Conservation (phyloP, 2,113 vertebrate species). For the Saccopteryx bilineata region DNA sequence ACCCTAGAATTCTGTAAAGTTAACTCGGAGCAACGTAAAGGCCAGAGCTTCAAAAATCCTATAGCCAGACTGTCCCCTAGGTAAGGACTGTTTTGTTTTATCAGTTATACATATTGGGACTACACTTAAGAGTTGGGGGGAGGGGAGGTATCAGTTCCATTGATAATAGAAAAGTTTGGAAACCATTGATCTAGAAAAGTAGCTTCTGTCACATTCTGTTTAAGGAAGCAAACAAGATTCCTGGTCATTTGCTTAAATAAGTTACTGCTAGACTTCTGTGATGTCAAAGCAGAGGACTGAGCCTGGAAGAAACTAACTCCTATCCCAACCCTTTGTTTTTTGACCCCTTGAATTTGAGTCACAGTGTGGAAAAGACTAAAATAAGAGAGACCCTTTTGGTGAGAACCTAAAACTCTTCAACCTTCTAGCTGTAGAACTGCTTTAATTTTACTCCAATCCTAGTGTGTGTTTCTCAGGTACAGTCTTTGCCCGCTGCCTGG, state of each 20-base stretch:
- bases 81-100: neutral
- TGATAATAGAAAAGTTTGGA: slow-evolving; percentile 42
- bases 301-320: slow-evolving; percentile 7
- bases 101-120: neutral
- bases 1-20: neutral
- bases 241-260: slow-evolving; percentile 23
- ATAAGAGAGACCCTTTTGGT: neutral
- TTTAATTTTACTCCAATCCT: slow-evolving; percentile 11
- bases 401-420: neutral
- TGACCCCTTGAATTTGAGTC: neutral
- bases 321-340: neutral
- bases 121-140: neutral
- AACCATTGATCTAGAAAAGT: slow-evolving; percentile 12
- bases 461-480: slow-evolving; percentile 87
- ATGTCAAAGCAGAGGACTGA: neutral
- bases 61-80: neutral
- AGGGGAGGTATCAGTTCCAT: neutral
- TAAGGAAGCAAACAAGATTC: slow-evolving; percentile 21
- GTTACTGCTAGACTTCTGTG: slow-evolving; percentile 32
- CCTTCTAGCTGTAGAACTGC: neutral
- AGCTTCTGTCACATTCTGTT: slow-evolving; percentile 27
- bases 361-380: neutral
- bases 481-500: slow-evolving; percentile 88
- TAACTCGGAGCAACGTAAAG: neutral
- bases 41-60: neutral